phyloP scores from a whole-genome alignment of 2,797 vertebrate genomes.

The Amphiprion clarkii region DNA sequence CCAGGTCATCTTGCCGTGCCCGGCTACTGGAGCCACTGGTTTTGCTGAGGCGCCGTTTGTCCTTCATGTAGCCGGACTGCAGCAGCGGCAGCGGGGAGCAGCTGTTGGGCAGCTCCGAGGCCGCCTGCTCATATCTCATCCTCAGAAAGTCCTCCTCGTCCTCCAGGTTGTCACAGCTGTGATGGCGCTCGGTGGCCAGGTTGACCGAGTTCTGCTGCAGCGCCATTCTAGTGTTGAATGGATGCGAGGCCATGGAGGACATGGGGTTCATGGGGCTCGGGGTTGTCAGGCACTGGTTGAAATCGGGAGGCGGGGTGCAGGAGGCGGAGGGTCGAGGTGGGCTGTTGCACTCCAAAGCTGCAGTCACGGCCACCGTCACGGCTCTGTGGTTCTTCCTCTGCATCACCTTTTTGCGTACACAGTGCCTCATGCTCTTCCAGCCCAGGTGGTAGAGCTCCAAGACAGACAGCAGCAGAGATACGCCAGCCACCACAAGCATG shows the following conservation, averaged over 20 bases:
- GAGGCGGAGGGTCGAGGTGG: constrained; percentile 66
- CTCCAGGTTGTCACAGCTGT: constrained; percentile 77
- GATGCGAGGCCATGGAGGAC: constrained; percentile 80
- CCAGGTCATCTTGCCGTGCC: constrained; percentile 91
- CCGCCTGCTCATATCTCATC: constrained; percentile 84
- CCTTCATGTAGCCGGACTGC: constrained; percentile 80
- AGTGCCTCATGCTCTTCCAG: constrained; percentile 89
- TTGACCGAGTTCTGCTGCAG: constrained; percentile 95
- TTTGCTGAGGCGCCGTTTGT: constrained; percentile 93
- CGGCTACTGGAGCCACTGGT: constrained; percentile 91
- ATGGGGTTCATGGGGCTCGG: constrained; percentile 69
- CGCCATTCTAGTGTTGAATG: constrained; percentile 92
- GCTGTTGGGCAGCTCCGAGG: constrained; percentile 73
- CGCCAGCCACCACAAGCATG: constrained; percentile 93
- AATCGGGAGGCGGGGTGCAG: constrained; percentile 94
- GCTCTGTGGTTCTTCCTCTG: constrained; percentile 43
- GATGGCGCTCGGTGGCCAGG: constrained; percentile 90
- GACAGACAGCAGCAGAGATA: constrained; percentile 94
- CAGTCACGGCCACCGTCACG: constrained; percentile 42
- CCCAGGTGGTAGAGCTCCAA: constrained; percentile 93
- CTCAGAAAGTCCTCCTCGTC: constrained; percentile 86
- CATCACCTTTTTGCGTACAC: constrained; percentile 65
- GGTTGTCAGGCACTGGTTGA: constrained; percentile 89
- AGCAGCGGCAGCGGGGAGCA: constrained; percentile 75
- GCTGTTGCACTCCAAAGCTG: constrained; percentile 58